phyloP scores from a whole-genome alignment of 1,140 invertebrate species.

The Drosophila kurseongensis region DNA sequence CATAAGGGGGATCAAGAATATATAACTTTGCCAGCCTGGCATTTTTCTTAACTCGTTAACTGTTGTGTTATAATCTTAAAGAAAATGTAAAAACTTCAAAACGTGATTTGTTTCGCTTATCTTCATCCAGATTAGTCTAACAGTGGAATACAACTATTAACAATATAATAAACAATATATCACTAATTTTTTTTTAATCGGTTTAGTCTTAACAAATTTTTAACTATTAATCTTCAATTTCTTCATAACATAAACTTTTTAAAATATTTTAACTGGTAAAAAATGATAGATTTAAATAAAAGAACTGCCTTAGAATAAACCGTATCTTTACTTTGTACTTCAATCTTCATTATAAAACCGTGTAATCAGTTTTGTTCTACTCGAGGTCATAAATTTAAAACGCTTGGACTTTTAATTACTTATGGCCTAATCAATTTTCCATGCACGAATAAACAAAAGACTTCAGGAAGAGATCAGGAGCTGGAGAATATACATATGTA shows the following conservation, averaged over 20 bases:
- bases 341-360: background rate
- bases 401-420: slow-evolving; percentile 11
- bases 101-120: background rate
- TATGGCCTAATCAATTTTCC: slow-evolving; percentile 35
- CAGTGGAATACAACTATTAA: too few relatives aligned
- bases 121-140: too few relatives aligned
- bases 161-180: too few relatives aligned
- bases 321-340: background rate
- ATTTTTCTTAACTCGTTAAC: slow-evolving; percentile 2
- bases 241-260: too few relatives aligned
- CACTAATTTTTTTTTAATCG: too few relatives aligned
- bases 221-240: too few relatives aligned
- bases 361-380: background rate
- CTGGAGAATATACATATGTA: background rate
- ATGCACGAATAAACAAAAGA: slow-evolving; percentile 22
- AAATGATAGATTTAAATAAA: too few relatives aligned
- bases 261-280: too few relatives aligned
- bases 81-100: background rate
- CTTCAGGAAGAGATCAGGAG: slow-evolving; percentile 28
- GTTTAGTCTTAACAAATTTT: too few relatives aligned
- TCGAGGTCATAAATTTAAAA: slow-evolving; percentile 4
- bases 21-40: background rate
- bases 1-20: background rate
- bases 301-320: too few relatives aligned
- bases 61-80: background rate